Conservation (phyloP, 2,888 invertebrate species). For the Allolobophora icterica region DNA sequence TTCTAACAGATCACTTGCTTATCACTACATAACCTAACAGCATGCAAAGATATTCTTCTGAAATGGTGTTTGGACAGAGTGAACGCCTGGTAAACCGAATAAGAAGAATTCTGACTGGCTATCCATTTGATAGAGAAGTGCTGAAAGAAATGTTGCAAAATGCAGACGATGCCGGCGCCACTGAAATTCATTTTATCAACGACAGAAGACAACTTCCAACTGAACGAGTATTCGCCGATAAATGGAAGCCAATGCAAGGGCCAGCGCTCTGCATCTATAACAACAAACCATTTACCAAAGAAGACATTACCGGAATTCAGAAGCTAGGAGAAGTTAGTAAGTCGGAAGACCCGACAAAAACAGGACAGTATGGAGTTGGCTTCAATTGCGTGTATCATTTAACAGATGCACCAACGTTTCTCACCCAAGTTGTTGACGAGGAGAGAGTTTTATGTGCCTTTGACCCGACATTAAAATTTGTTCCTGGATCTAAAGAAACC, state of each 20-base stretch:
- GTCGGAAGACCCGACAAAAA: conserved; percentile 56
- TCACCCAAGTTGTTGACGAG: conserved; percentile 56
- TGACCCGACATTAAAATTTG: conserved; percentile 56
- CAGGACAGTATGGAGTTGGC: conserved; percentile 62
- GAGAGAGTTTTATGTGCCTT: too few relatives aligned
- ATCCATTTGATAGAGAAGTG: conserved; percentile 56
- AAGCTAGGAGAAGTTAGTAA: conserved; percentile 61
- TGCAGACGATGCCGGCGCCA: conserved; percentile 52
- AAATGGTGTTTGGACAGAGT: conserved; percentile 57
- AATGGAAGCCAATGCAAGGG: conserved; percentile 57
- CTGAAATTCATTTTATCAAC: conserved; percentile 57
- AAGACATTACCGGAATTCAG: conserved; percentile 59
- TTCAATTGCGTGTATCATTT: conserved; percentile 63
- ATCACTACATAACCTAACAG: too few relatives aligned
- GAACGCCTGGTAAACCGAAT: conserved; percentile 57
- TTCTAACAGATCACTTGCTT: too few relatives aligned
- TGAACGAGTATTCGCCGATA: conserved; percentile 51
- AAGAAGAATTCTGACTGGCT: conserved; percentile 54
- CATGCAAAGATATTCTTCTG: background rate
- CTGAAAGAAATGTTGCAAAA: conserved; percentile 59
- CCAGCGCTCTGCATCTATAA: conserved; percentile 62
- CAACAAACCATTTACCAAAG: conserved; percentile 56
- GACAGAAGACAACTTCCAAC: conserved; percentile 52
- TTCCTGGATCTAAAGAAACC: conserved; percentile 50
- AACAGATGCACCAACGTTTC: conserved; percentile 61